A percentile compares a stretch with the other conserved stretches of the same genome.
Conservation (phyloP, 1,140 invertebrate species). For the Habropoda laboriosa region DNA sequence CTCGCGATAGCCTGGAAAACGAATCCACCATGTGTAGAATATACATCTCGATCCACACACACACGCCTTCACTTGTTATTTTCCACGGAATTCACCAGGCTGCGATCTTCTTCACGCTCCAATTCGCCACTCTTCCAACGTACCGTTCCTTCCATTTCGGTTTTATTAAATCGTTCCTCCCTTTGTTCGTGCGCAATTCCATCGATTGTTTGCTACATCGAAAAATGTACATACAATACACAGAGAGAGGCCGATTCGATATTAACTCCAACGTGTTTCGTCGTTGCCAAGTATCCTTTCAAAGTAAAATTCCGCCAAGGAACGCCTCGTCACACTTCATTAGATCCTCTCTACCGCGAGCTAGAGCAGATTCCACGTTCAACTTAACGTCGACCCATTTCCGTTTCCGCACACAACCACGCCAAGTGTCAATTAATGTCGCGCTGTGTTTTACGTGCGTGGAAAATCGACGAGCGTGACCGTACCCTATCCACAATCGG, state of each 20-base stretch:
- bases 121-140: background rate
- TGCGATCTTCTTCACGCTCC: background rate
- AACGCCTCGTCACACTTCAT: slow-evolving; percentile 8
- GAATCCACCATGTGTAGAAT: no score
- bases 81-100: no score
- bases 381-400: slow-evolving; percentile 20
- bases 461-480: background rate
- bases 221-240: no score
- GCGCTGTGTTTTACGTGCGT: no score
- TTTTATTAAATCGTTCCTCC: background rate
- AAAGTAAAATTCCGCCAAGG: background rate
- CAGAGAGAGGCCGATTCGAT: background rate
- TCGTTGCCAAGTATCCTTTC: slow-evolving; percentile 9
- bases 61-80: background rate
- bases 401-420: background rate
- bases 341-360: background rate
- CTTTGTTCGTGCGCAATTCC: background rate
- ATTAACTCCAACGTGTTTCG: background rate
- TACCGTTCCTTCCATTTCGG: no score
- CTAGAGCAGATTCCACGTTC: background rate
- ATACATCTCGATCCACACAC: no score
- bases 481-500: no score
- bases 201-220: background rate
- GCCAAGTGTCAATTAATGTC: slow-evolving; percentile 26
- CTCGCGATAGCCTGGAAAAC: background rate